These are phyloP conservation scores for Pelodiscus sinensis DNA, from an alignment of 2,113 vertebrate species.

Conservation along the genomic window DNA sequence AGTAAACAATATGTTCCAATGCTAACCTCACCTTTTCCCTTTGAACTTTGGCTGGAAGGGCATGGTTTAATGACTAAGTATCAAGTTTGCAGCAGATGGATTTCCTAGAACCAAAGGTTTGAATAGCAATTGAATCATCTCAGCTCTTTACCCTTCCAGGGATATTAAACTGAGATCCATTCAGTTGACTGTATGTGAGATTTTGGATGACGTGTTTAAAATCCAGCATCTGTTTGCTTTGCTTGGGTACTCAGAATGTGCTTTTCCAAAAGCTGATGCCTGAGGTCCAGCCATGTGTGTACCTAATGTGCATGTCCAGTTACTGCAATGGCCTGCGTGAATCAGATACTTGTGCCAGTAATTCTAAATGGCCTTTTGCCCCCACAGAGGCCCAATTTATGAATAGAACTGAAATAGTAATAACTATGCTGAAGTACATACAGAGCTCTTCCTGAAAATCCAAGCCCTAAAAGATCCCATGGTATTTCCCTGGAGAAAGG, in stretches of 20 bases:
- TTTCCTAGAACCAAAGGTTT: background rate
- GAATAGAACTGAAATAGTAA: rapidly evolving
- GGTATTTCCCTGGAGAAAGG: background rate
- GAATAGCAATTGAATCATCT: background rate
- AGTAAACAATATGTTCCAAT: background rate
- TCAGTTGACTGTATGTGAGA: background rate
- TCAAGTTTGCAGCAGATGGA: background rate
- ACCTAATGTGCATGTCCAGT: background rate
- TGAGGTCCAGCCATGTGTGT: background rate
- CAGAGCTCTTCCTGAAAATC: background rate
- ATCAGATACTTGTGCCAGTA: background rate
- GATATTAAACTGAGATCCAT: background rate
- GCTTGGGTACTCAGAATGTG: background rate
- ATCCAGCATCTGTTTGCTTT: background rate
- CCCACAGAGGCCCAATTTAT: rapidly evolving
- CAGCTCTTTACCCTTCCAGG: background rate
- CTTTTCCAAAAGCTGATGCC: background rate
- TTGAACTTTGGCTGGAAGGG: background rate
- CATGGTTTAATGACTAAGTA: background rate
- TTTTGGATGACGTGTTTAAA: background rate
- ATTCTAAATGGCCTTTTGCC: background rate
- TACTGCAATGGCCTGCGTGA: rapidly evolving
- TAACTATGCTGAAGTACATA: rapidly evolving
- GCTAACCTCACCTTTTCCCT: background rate
- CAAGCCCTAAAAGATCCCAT: rapidly evolving